Evolutionary conservation across 1,140 invertebrate species (phyloP).

Genomic region (Scylla paramamosain): DNA sequence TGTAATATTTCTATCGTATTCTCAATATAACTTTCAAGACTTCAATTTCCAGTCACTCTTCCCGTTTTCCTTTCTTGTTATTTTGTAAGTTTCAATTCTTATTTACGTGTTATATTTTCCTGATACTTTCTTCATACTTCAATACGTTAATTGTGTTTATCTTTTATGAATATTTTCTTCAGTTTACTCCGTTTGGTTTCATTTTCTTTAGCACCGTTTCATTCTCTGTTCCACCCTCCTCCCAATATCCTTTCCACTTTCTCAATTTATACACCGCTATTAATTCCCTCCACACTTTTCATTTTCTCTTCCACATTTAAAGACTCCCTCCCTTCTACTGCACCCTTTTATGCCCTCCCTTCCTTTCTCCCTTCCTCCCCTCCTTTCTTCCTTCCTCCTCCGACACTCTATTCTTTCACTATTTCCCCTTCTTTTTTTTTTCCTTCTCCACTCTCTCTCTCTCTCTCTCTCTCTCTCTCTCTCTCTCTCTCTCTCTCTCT

Average conservation of each 20-base stretch:
- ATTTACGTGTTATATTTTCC: neutral
- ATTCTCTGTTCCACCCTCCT: slow-evolving; percentile 21
- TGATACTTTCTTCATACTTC: neutral
- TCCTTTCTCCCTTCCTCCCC: neutral
- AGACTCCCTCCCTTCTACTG: neutral
- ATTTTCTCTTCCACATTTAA: neutral
- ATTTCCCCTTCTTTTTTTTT: neutral
- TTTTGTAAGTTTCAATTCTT: too few species aligned
- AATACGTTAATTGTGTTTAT: too few species aligned
- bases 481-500: neutral
- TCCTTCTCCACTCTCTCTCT: neutral
- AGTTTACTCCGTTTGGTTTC: neutral
- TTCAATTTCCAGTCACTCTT: neutral
- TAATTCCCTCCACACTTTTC: slow-evolving; percentile 6
- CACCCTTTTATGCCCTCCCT: neutral
- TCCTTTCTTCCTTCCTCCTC: neutral
- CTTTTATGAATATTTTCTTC: too few species aligned
- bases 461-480: neutral
- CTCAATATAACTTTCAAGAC: neutral
- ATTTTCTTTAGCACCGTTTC: neutral
- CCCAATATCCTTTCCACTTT: neutral
- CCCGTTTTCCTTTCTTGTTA: too few species aligned
- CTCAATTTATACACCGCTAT: neutral
- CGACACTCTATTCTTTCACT: neutral
- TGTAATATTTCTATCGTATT: neutral